Conservation (phyloP, 92 coral and sea anemone genomes). For the Umimayanthus chanpuru region DNA sequence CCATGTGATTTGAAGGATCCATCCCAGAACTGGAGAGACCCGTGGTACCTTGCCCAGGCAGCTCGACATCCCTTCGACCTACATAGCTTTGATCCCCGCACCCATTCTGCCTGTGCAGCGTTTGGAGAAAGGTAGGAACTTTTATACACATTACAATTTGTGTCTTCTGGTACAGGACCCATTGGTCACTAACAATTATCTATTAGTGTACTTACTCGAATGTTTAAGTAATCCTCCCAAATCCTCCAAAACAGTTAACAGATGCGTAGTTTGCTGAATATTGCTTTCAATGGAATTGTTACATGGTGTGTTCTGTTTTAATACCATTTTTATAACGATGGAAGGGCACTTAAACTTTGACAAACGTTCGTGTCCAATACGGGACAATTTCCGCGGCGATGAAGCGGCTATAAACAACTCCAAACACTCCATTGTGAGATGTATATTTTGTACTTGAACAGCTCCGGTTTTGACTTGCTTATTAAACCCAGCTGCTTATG, state of each 20-base stretch:
- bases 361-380: conserved; percentile 35
- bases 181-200: conserved; percentile 66
- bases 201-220: conserved; percentile 47
- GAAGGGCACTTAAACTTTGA: conserved; percentile 25
- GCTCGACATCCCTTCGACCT: conserved; percentile 81
- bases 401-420: conserved; percentile 25
- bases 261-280: neutral
- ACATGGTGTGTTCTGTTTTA: conserved; percentile 1
- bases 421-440: conserved; percentile 22
- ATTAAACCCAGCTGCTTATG: neutral
- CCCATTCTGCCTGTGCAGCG: conserved; percentile 87
- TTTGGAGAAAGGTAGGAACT: conserved; percentile 87
- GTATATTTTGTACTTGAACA: conserved; percentile 42
- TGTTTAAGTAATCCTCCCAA: conserved; percentile 16
- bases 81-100: conserved; percentile 85
- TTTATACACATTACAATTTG: neutral
- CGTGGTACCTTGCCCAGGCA: conserved; percentile 86
- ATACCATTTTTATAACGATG: conserved; percentile 6
- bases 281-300: neutral
- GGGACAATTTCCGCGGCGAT: conserved; percentile 30
- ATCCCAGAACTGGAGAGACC: conserved; percentile 74
- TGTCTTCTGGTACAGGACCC: conserved; percentile 6
- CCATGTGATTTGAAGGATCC: conserved; percentile 92
- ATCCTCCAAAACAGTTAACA: neutral
- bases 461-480: neutral